phyloP scores from a whole-genome alignment of 2,888 invertebrate species.

The Aromia moschata region DNA sequence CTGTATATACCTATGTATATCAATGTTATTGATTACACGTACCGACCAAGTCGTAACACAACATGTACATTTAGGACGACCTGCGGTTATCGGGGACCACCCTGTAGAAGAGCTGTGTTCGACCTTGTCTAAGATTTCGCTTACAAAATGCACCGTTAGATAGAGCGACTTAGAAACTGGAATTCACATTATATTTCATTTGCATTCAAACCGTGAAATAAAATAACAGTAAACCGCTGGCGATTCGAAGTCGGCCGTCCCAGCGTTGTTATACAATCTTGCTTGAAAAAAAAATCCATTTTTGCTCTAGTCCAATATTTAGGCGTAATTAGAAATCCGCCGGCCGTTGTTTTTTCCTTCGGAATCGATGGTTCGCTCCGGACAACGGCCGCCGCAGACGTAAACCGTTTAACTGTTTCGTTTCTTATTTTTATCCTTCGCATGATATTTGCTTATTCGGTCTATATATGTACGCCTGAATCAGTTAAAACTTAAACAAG shows the following conservation, averaged over 20 bases:
- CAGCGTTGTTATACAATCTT: constrained; percentile 33
- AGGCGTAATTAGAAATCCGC: constrained; percentile 16
- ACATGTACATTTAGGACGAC: too few species aligned
- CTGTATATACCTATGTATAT: too few species aligned
- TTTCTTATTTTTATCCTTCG: too few species aligned
- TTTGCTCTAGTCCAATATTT: constrained; percentile 14
- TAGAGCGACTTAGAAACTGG: constrained; percentile 42
- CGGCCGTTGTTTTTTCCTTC: neutral
- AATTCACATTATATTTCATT: constrained; percentile 46
- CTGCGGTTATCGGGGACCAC: too few species aligned
- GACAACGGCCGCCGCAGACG: neutral
- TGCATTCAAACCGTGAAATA: constrained; percentile 47
- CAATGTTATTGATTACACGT: too few species aligned
- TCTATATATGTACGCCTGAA: neutral
- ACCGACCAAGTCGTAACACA: too few species aligned
- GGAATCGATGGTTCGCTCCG: neutral
- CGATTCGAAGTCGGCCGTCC: constrained; percentile 27
- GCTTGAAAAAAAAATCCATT: constrained; percentile 28
- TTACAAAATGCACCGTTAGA: constrained; percentile 43
- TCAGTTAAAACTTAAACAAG: neutral
- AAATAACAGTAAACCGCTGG: constrained; percentile 45
- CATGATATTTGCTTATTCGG: neutral
- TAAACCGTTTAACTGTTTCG: neutral
- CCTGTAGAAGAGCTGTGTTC: too few species aligned
- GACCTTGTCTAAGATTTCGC: constrained; percentile 40